A percentile compares a stretch with the other conserved stretches of the same genome.
Conservation (phyloP, 2,888 invertebrate genomes). For the Sepiola atlantica region DNA sequence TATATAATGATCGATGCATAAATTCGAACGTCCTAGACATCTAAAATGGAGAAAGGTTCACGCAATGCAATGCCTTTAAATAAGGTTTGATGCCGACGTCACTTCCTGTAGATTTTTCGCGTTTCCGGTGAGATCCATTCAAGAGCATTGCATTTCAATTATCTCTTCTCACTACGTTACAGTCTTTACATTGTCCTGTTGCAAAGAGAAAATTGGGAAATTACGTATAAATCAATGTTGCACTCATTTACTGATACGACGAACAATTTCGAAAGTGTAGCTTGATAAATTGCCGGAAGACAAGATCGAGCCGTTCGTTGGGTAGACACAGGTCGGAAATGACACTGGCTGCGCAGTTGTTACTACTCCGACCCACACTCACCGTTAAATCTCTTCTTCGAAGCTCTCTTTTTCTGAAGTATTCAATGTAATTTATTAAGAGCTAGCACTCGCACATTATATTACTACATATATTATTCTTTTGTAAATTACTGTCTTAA, state of each 20-base stretch:
- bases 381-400: background rate
- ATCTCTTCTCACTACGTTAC: slow-evolving; percentile 32
- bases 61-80: background rate
- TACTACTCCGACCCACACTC: background rate
- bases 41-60: slow-evolving; percentile 15
- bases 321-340: slow-evolving; percentile 32
- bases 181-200: slow-evolving; percentile 20
- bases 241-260: slow-evolving; percentile 32
- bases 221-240: slow-evolving; percentile 19
- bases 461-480: background rate
- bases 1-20: background rate
- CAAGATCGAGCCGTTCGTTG: background rate
- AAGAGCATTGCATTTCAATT: background rate
- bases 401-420: background rate
- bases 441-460: background rate
- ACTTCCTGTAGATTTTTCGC: slow-evolving; percentile 12
- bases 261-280: slow-evolving; percentile 9
- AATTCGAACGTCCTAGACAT: background rate
- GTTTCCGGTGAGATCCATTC: background rate
- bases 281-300: slow-evolving; percentile 32
- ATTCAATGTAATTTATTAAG: background rate
- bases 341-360: background rate
- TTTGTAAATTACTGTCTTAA: background rate
- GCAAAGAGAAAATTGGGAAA: slow-evolving; percentile 10
- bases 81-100: background rate